A percentile compares a stretch with the other conserved stretches of the same genome.
Evolutionary conservation across 1,140 invertebrate species (phyloP).

Genomic region (Ceratina calcarata): DNA sequence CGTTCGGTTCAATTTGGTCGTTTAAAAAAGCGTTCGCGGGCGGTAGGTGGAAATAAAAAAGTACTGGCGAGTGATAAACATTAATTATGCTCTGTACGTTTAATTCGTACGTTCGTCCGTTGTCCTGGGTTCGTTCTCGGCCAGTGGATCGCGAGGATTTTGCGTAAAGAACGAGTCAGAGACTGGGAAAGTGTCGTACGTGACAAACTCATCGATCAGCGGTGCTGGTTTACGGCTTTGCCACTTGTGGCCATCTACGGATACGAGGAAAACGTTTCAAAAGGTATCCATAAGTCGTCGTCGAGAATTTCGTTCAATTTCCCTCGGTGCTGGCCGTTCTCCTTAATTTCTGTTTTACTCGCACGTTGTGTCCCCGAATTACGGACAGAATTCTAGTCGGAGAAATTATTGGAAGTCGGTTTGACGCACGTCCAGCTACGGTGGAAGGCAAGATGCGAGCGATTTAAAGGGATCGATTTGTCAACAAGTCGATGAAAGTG

Average conservation of each 20-base stretch:
- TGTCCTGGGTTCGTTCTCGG: neutral
- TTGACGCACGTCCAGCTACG: slow-evolving; percentile 30
- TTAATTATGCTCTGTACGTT: slow-evolving; percentile 50
- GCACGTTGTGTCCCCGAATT: neutral
- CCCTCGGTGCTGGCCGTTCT: neutral
- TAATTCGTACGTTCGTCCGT: slow-evolving; percentile 3
- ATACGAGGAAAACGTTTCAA: slow-evolving; percentile 39
- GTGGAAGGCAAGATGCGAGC: slow-evolving; percentile 17
- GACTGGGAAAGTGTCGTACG: slow-evolving; percentile 49
- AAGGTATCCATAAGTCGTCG: slow-evolving; percentile 53
- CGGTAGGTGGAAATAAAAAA: slow-evolving; percentile 61
- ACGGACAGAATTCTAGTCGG: neutral
- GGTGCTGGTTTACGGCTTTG: slow-evolving; percentile 61
- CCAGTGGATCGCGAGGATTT: no score
- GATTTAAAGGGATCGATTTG: slow-evolving; percentile 69
- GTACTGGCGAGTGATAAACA: slow-evolving; percentile 73
- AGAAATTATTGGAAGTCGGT: neutral
- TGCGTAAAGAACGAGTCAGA: neutral
- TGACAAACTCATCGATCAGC: slow-evolving; percentile 71
- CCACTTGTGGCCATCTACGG: slow-evolving; percentile 74
- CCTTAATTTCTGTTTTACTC: neutral
- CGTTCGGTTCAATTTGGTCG: slow-evolving; percentile 34
- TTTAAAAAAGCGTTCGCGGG: slow-evolving; percentile 55
- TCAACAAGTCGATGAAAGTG: slow-evolving; percentile 67
- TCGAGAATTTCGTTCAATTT: slow-evolving; percentile 23